Conservation (phyloP, 2,797 vertebrate species). For the Ctenochaetus hawaiiensis region DNA sequence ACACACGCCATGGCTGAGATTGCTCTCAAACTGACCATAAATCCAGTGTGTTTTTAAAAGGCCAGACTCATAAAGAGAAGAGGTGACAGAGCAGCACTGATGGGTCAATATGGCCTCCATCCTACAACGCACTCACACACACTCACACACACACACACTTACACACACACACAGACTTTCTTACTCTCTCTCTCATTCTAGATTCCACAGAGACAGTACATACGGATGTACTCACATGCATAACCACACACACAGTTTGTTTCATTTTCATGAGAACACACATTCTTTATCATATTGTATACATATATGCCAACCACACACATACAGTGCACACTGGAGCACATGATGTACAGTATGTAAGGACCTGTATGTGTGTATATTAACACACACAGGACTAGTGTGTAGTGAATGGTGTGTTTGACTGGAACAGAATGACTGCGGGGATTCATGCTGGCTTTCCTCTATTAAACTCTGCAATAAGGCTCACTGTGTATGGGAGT, state of each 20-base stretch:
- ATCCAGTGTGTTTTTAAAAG: constrained; percentile 79
- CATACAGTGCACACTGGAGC: constrained; percentile 21
- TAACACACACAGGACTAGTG: constrained; percentile 54
- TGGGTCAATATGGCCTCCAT: constrained; percentile 73
- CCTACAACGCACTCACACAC: constrained; percentile 38
- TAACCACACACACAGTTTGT: constrained; percentile 26
- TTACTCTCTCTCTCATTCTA: too few relatives aligned
- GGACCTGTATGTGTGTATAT: constrained; percentile 34
- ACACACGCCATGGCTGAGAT: constrained; percentile 64
- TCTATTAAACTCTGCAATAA: constrained; percentile 86
- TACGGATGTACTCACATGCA: not conserved
- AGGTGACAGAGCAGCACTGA: constrained; percentile 80
- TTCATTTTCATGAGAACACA: constrained; percentile 44
- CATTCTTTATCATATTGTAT: constrained; percentile 37
- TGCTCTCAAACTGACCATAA: constrained; percentile 81
- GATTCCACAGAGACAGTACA: too few relatives aligned
- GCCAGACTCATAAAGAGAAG: constrained; percentile 80
- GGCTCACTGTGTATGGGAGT: constrained; percentile 81
- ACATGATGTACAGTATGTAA: constrained; percentile 56
- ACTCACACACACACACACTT: not conserved
- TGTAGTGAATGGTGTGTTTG: constrained; percentile 80
- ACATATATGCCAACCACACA: constrained; percentile 23
- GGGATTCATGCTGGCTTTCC: constrained; percentile 84
- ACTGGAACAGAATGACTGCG: constrained; percentile 85
- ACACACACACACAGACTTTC: not conserved